Conservation (phyloP, 1,140 invertebrate species). For the Atta cephalotes region DNA sequence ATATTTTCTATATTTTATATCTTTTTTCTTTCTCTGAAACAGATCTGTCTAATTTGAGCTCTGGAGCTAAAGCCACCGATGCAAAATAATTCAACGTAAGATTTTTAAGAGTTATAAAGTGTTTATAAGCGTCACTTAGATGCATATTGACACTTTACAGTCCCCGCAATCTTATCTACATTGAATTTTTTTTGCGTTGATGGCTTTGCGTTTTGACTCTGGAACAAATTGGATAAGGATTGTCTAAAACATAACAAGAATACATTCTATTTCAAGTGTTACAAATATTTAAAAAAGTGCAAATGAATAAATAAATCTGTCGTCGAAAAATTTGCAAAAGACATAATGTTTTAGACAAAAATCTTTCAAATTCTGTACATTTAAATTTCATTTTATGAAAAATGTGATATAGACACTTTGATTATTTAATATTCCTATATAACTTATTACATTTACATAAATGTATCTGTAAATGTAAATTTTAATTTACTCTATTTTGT, state of each 20-base stretch:
- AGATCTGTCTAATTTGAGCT: too few relatives aligned
- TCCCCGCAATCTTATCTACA: too few relatives aligned
- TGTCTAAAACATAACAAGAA: neutral
- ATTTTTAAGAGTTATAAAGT: too few relatives aligned
- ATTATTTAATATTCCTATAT: neutral
- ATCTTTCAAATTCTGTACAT: conserved; percentile 16
- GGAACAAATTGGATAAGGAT: too few relatives aligned
- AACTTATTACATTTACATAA: neutral
- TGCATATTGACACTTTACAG: too few relatives aligned
- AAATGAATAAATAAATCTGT: neutral
- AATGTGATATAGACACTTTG: conserved; percentile 5
- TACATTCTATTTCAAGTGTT: neutral
- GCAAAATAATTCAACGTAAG: too few relatives aligned
- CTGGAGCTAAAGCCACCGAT: too few relatives aligned
- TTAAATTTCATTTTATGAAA: neutral
- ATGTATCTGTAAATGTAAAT: neutral
- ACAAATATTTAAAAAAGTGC: neutral
- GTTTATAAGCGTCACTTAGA: too few relatives aligned
- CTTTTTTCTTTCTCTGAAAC: neutral
- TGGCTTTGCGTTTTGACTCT: too few relatives aligned
- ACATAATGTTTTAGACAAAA: neutral
- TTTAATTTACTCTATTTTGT: neutral
- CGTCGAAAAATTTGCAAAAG: neutral
- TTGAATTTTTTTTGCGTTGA: too few relatives aligned
- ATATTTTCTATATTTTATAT: neutral